Base-by-base conservation (phyloP, 2,113 vertebrate species). In the Oreocharis arfaki region DNA sequence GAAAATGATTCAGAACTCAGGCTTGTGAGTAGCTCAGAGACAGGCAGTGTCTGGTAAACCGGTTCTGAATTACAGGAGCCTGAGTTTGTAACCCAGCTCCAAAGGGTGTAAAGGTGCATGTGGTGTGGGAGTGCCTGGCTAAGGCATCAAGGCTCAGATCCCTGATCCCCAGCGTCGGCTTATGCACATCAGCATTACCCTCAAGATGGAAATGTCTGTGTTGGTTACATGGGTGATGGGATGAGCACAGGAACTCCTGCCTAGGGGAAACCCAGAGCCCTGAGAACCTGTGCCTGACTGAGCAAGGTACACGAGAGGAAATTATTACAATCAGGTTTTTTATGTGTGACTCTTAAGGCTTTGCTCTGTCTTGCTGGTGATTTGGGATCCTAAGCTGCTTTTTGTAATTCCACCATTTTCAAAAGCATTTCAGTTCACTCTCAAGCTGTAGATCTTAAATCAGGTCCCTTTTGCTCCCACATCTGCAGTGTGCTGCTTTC, bases 381-480 rank as follows among this genome's bases (percentile, higher is more conserved):
- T 27, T 95, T 7, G 84, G 33, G 57, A 88, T 87, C 59, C 61
- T 93, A 92, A 95, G 87, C 95, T 81, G 84, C 83, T 94, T 90
- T 89, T 65, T 85, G 56, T 93, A 97, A 95, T 97, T 89, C 91
- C 63, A 87, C 95, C 85, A 88, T 95, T 96, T 94, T 84, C 94
- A 71, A 80, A 87, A 85, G 93, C 92, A 59, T 96, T 96, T 96
- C 86, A 61, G 70, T 85, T 96, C 57, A n/a, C 61, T 95, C 78
- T 93, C 71, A 86, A 92, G 95, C 87, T 92, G 85, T 76, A 91
- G 94, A 94, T 97, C 93, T 97, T 93, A 94, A 93, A 90, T 92
- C 84, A 93, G 89, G 90, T 84, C 77, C 86, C 71, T 90, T 96
- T 97, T 6, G 80, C 84, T 93, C 83, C 56, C 74, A 87, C 96